Conservation (phyloP, 1,140 invertebrate genomes). For the Achroia grisella region DNA sequence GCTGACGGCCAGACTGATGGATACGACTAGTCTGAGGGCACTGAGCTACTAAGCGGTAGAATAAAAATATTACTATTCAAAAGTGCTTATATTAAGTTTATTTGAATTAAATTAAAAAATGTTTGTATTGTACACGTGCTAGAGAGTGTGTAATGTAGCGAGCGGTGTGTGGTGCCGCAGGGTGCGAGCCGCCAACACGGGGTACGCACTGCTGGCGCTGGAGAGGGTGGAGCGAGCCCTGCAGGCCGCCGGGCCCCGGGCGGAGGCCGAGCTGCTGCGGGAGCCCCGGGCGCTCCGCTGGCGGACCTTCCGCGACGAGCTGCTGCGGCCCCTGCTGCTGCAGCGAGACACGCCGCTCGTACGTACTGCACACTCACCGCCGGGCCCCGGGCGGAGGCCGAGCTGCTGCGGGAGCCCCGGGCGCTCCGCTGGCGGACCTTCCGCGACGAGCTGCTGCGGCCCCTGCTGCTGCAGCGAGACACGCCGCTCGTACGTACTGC, state of each 20-base stretch:
- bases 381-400: too few relatives aligned
- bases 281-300: constrained; percentile 11
- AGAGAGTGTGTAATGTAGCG: too few relatives aligned
- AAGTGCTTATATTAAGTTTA: too few relatives aligned
- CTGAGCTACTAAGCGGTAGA: too few relatives aligned
- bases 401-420: background rate
- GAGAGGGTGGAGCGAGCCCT: background rate
- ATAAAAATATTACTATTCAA: too few relatives aligned
- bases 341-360: constrained; percentile 36
- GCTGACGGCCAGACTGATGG: too few relatives aligned
- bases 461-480: constrained; percentile 27
- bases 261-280: constrained; percentile 1
- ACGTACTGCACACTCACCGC: constrained; percentile 5
- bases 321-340: constrained; percentile 25
- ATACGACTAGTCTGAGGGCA: too few relatives aligned
- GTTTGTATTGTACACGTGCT: too few relatives aligned
- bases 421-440: constrained; percentile 22
- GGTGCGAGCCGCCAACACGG: too few relatives aligned
- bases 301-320: constrained; percentile 15
- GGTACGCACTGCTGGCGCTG: too few relatives aligned
- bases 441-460: constrained; percentile 14
- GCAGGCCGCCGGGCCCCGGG: constrained; percentile 15
- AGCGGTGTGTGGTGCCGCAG: too few relatives aligned
- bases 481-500: constrained; percentile 35
- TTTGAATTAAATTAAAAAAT: too few relatives aligned